phyloP scores from a whole-genome alignment of 2,113 vertebrate species.

The Nerophis ophidion region DNA sequence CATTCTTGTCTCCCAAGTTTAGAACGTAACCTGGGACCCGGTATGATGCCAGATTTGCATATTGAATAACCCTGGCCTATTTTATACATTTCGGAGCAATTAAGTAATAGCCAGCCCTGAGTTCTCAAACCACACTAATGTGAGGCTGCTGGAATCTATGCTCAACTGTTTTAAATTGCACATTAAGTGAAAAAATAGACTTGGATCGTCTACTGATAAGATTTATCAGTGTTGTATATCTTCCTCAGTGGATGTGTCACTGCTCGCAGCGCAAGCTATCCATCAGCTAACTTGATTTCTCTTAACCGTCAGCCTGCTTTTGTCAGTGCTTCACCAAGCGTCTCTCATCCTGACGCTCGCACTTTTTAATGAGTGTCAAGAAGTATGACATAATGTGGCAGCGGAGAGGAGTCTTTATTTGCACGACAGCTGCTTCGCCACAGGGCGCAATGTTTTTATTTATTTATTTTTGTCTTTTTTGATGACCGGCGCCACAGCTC shows the following conservation, averaged over 20 bases:
- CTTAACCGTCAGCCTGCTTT: constrained; percentile 4
- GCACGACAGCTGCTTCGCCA: constrained; percentile 22
- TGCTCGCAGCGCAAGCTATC: background rate
- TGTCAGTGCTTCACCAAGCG: constrained; percentile 15
- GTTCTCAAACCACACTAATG: no score
- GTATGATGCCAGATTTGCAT: no score
- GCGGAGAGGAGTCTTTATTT: constrained; percentile 26
- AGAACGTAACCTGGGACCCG: no score
- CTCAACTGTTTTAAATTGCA: no score
- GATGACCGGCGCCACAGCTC: constrained; percentile 45
- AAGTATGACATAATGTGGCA: constrained; percentile 18
- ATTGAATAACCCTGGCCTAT: no score
- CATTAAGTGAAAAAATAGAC: no score
- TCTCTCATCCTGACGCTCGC: background rate
- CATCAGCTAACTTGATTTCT: constrained; percentile 1
- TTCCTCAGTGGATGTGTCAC: background rate
- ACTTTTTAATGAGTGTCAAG: constrained; percentile 29
- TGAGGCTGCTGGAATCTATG: no score
- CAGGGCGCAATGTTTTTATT: constrained; percentile 11
- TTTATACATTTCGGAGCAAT: no score
- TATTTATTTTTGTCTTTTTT: constrained; percentile 1
- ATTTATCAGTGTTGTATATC: background rate
- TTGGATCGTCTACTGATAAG: no score
- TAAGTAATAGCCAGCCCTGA: no score
- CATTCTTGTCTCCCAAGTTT: no score